Base-by-base conservation (phyloP, 1,140 invertebrate genomes). In the Lethrus apterus region DNA sequence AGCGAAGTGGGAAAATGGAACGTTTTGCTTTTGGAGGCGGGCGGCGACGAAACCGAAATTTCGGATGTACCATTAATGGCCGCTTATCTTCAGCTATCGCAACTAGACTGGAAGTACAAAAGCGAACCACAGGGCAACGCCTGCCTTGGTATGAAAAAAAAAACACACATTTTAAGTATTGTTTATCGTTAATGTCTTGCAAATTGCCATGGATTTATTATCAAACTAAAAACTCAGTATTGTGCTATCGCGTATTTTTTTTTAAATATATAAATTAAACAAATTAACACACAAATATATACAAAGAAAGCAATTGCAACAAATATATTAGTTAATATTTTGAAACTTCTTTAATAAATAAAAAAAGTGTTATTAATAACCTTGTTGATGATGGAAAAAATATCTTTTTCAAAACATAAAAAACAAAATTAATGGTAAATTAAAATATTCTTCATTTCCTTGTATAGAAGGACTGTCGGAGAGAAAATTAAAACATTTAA, bases 71-170 rank as follows among this genome's bases (percentile, higher is more conserved):
- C 90, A 1, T 66, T 91, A 1, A 75, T 93, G 50, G 89, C 89
- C 0, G 89, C 84, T 1, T 92, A 89, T 58, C 66, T 93, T 4
- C 90, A 93, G 62, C 71, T 90, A 4, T 91, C 85, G 45, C 81
- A 89, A 60, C 66, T 93, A 8, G 91, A 95, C 62, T 97, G 92
- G 92, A 79, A 87, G 58, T 94, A 93, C 62, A 89, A 89, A 64
- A 92, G 88, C 2, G 89, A 92, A 63, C 87, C 90, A 0, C 85
- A 91, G 63, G 82, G 81, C 40, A 81, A 80, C 2, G 78, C 81
- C 0, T 92, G 89, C 61, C 74, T 90, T 55, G 89, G 86, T 79
- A n/a, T n/a, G n/a, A n/a, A n/a, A n/a, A n/a, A n/a, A n/a, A n/a
- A 52, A 20, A 10, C 19, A 47, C n/a, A 7, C 7, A 19, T 17